Base-by-base conservation (phyloP, 2,797 vertebrate genomes). In the Vespertilio murinus region DNA sequence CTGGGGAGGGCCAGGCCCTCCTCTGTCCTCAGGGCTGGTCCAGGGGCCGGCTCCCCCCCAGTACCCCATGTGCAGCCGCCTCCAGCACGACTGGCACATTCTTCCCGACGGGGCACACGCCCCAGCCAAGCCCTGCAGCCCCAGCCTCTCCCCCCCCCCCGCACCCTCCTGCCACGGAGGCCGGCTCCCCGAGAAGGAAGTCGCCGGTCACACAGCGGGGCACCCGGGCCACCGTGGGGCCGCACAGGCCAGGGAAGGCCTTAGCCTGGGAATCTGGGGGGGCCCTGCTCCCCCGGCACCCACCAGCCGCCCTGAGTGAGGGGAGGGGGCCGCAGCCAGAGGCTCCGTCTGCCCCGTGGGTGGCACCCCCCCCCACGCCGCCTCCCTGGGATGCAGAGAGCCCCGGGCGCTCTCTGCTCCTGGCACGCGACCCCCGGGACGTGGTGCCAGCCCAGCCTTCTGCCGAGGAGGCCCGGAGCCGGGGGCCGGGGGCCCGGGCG, bases 381-480 rank as follows among this genome's bases (percentile, higher is more conserved):
- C 40, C 59, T 14, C 74, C 25, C 20, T 1, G 0, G 1, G 52
- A 30, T 28, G 30, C 71, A 45, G 38, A n/a, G 4, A 42, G 42
- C 9, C 49, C 22, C 8, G 3, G 7, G 10, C 0, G 2, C 20
- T 30, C 7, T 25, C 75, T 47, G 42, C 16, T n/a, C 45, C 35
- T 14, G 33, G 38, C 6, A 2, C 0, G 0, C 1, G 3, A 14
- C 3, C 22, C 30, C 33, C 18, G 0, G 11, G 22, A 35, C 30
- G 40, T 13, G 14, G 18, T 22, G 45, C 22, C 33, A 20, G 82
- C 61, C 40, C 54, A 61, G 38, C 23, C 69, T 61, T 13, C 40
- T 12, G 10, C 5, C 6, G 64, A 64, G 5, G 2, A 47, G 56
- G 42, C 38, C n/a, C 45, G 28, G 49, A 42, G 20, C 25, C 6